Base-by-base conservation (phyloP, 1,140 invertebrate species). In the Lasioglossum albipes region DNA sequence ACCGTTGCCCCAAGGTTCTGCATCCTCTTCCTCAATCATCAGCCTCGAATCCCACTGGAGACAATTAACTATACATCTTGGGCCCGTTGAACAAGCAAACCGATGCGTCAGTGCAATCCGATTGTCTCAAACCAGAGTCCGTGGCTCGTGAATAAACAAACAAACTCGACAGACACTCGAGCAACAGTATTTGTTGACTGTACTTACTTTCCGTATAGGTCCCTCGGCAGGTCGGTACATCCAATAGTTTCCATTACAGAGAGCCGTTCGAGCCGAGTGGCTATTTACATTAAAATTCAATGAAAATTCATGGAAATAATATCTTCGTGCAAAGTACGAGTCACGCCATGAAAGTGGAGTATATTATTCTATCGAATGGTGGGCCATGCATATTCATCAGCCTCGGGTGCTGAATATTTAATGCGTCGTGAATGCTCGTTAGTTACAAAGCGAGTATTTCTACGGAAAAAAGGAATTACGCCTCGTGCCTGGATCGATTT, bases 281-380 rank as follows among this genome's bases (percentile, higher is more conserved):
- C 57, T n/a, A 59, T 59, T 59, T 59, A 59, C 57, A 59, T 59
- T 59, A n/a, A 59, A 59, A 59, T 59, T 59, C 57, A 59, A 62
- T 62, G 27, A 62, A 62, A 62, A 62, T 62, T 62, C 61, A 62
- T 62, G 61, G 13, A 62, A 62, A 62, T 62, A 62, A 62, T 62
- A 31, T 62, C 61, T 59, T 62, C 61, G 7, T 13, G 22, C 20
- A 62, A 31, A 62, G 61, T 31, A 62, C 61, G 27, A 62, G n/a
- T 62, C 61, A 62, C 22, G 22, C 61, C 2, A n/a, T 59, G 57
- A 59, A 31, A 62, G 27, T 62, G 22, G 61, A 20, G 22, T 31
- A 62, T 27, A 62, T 62, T 62, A 62, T 62, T 62, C 61, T 31
- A 62, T 62, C 61, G 61, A 62, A 62, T 62, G 22, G 61, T 27